These are phyloP conservation scores for Toxotes chatareus DNA, from an alignment of 2,113 vertebrate species.

Conservation along the genomic window DNA sequence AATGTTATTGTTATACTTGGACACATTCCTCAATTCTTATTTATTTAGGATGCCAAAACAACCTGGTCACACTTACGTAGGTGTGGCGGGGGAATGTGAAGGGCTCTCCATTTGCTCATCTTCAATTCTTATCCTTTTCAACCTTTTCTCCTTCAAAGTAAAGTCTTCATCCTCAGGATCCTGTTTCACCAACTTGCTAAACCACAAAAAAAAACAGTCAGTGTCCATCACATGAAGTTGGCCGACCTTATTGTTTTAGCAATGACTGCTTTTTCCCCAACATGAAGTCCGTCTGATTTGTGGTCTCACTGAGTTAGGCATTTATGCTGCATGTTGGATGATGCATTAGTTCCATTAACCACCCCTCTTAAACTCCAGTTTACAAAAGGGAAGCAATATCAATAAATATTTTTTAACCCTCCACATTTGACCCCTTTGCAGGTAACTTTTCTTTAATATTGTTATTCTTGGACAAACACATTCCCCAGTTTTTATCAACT, in stretches of 20 bases:
- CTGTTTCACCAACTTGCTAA: slow-evolving; percentile 59
- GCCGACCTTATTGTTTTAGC: background rate
- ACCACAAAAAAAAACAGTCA: slow-evolving; percentile 1
- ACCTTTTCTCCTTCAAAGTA: slow-evolving; percentile 60
- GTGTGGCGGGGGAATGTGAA: background rate
- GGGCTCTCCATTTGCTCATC: slow-evolving; percentile 52
- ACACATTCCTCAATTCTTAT: slow-evolving; percentile 2
- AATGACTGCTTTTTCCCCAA: background rate
- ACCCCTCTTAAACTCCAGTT: background rate
- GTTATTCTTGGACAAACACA: background rate
- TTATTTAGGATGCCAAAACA: background rate
- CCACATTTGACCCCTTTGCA: background rate
- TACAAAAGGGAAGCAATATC: background rate
- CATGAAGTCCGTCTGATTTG: background rate
- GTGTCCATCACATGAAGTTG: background rate
- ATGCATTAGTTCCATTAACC: background rate
- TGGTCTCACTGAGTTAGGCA: rapidly evolving
- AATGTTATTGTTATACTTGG: background rate
- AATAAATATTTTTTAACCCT: background rate
- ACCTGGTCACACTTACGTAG: slow-evolving; percentile 49
- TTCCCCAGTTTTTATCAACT: background rate
- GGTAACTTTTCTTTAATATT: background rate
- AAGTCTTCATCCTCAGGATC: slow-evolving; percentile 71
- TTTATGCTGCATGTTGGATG: background rate
- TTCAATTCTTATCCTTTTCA: slow-evolving; percentile 79